Evolutionary conservation across 2,113 vertebrate species (phyloP).

Genomic region (Cyphomyrus plagiostoma): DNA sequence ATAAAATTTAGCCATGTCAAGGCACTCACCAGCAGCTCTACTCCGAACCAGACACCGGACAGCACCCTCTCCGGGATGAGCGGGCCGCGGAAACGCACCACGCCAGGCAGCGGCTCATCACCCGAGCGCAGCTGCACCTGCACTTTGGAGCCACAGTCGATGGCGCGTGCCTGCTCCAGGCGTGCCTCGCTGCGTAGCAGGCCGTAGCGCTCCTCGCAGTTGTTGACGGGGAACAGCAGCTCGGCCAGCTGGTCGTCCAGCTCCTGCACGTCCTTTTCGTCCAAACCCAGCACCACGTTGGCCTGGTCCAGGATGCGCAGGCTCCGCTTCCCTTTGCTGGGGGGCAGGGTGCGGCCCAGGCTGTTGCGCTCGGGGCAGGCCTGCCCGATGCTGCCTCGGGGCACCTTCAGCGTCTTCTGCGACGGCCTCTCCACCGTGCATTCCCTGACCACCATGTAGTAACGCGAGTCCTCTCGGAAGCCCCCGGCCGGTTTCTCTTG

Average conservation of each 20-base stretch:
- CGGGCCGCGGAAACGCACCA: conserved; percentile 89
- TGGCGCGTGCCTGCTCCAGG: conserved; percentile 76
- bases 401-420: conserved; percentile 84
- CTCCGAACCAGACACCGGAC: conserved; percentile 92
- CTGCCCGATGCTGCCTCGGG: conserved; percentile 88
- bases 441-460: conserved; percentile 90
- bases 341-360: conserved; percentile 76
- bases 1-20: background rate
- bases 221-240: conserved; percentile 91
- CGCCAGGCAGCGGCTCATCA: conserved; percentile 83
- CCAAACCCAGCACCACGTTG: conserved; percentile 79
- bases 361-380: conserved; percentile 83
- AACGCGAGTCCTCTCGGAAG: conserved; percentile 87
- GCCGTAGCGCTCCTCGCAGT: conserved; percentile 86
- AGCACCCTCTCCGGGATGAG: conserved; percentile 82
- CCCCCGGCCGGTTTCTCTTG: conserved; percentile 85
- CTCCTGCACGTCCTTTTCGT: conserved; percentile 85
- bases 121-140: conserved; percentile 85
- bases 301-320: conserved; percentile 88
- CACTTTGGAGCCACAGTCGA: conserved; percentile 85
- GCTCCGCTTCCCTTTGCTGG: conserved; percentile 87
- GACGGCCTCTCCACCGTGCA: conserved; percentile 84
- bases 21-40: conserved; percentile 87
- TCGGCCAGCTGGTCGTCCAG: conserved; percentile 86
- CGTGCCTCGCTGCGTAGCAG: conserved; percentile 77